Evolutionary conservation across 2,113 vertebrate genomes (phyloP).

Genomic region (Montifringilla adamsi): DNA sequence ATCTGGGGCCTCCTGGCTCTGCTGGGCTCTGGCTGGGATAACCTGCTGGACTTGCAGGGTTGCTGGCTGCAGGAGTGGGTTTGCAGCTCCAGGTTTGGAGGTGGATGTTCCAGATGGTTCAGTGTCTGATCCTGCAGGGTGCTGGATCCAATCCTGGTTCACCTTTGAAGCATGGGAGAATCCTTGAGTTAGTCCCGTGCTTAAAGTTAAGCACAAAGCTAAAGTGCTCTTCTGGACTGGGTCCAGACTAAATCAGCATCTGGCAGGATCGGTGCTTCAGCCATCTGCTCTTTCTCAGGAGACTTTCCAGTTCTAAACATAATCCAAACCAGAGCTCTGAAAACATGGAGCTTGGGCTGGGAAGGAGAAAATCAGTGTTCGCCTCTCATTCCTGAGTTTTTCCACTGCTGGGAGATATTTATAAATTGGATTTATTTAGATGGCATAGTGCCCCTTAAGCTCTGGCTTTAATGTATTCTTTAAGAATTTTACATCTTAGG

Average conservation of each 20-base stretch:
- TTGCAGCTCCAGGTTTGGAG: neutral
- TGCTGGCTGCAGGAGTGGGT: neutral
- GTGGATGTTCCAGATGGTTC: neutral
- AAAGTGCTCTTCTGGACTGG: constrained; percentile 21
- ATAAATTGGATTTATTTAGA: neutral
- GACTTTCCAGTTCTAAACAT: constrained; percentile 35
- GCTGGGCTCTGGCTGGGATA: neutral
- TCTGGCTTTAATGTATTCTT: neutral
- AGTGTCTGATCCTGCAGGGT: neutral
- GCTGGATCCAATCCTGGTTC: neutral
- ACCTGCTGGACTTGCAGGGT: neutral
- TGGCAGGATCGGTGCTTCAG: constrained; percentile 35
- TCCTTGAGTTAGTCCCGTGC: neutral
- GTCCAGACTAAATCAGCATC: constrained; percentile 45
- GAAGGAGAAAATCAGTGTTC: neutral
- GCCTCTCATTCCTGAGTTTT: neutral
- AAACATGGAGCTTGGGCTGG: constrained; percentile 10
- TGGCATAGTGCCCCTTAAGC: neutral
- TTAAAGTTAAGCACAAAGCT: constrained; percentile 3
- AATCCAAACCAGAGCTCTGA: constrained; percentile 35
- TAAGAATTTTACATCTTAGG: neutral
- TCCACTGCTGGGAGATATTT: neutral
- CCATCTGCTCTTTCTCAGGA: constrained; percentile 61
- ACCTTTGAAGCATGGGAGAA: neutral
- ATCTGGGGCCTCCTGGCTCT: neutral